Base-by-base conservation (phyloP, 37 sponge, comb jelly and placozoan genomes). In the Beroe ovata region DNA sequence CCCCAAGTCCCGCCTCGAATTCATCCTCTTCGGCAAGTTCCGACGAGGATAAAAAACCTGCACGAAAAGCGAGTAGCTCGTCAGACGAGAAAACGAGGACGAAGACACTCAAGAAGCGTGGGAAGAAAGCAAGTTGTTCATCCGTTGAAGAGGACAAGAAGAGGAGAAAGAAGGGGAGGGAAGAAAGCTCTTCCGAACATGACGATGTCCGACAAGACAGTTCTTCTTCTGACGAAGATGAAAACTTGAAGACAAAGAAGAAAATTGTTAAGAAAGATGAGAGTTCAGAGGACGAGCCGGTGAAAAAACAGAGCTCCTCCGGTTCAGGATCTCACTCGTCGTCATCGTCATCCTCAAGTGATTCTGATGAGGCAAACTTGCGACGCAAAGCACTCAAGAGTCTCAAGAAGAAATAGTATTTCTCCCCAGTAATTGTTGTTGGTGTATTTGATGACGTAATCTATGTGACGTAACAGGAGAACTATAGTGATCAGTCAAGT, bases 321-420 rank as follows among this genome's bases (percentile, higher is more conserved):
- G 39, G 54, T 8, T 77, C 84, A 21, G 63, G 20, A n/a, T 26
- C 28, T 3, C 4, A 20, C 19, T 77, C 84, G 39, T 23, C 39
- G 4, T 66, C 69, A 2, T 20, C 16, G 28, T 77, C 84, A 1
- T 77, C 84, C 1, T 39, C 84, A 0, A 42, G 54, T 23, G 42
- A 39, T 23, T 39, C 42, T 28, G 84, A 77, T 19, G 84, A 77
- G 84, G 84, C 54, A 39, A 77, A 42, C 19, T 20, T 77, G 47
- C 42, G 84, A 1, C 26, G 54, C 4, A 39, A 42, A 40, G 84
- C 84, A 1, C 47, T 77, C 0, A 30, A 77, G 25, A 77, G 38
- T 39, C 47, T 77, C 35, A 77, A 77, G 84, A 77, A 77, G 54
- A 19, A 47, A 11, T 47, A 47, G n/a, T n/a, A n/a, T n/a, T n/a